A percentile compares a stretch with the other conserved stretches of the same genome.
These are phyloP conservation scores for Laticauda laticaudata DNA, from an alignment of 2,113 vertebrate genomes.

Conservation along the genomic window DNA sequence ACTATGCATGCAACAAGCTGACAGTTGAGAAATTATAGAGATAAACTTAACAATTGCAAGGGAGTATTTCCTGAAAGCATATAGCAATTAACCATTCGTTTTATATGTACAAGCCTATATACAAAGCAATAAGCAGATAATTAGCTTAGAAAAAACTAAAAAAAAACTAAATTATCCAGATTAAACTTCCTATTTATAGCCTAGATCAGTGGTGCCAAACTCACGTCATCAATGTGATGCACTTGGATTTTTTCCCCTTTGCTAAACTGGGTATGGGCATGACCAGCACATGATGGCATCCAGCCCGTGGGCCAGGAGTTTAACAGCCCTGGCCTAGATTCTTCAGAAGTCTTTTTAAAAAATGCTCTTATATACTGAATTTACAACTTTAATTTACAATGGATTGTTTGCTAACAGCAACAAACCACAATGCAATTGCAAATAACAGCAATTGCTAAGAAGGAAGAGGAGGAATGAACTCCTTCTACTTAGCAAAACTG, in stretches of 20 bases:
- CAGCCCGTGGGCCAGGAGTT: too few species aligned
- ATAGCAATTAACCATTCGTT: not conserved
- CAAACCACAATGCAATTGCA: not conserved
- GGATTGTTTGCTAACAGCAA: not conserved
- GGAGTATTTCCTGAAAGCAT: not conserved
- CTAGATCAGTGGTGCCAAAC: not conserved
- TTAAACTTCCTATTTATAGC: not conserved
- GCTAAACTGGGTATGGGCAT: too few species aligned
- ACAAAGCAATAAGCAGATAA: not conserved
- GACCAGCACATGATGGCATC: too few species aligned
- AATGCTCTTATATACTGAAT: not conserved
- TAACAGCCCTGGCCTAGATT: not conserved
- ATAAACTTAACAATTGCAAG: not conserved
- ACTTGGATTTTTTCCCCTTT: too few species aligned
- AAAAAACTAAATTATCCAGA: not conserved
- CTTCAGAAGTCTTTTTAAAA: not conserved
- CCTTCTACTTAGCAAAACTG: not conserved
- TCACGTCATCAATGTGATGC: too few species aligned
- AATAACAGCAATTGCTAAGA: not conserved
- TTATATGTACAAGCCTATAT: not conserved
- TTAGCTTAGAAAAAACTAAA: not conserved
- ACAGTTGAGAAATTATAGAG: not conserved
- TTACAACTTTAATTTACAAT: not conserved
- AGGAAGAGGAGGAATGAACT: not conserved
- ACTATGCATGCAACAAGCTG: not conserved